These are phyloP conservation scores for Arvicanthis niloticus DNA, from an alignment of 2,113 vertebrate species.

Conservation along the genomic window DNA sequence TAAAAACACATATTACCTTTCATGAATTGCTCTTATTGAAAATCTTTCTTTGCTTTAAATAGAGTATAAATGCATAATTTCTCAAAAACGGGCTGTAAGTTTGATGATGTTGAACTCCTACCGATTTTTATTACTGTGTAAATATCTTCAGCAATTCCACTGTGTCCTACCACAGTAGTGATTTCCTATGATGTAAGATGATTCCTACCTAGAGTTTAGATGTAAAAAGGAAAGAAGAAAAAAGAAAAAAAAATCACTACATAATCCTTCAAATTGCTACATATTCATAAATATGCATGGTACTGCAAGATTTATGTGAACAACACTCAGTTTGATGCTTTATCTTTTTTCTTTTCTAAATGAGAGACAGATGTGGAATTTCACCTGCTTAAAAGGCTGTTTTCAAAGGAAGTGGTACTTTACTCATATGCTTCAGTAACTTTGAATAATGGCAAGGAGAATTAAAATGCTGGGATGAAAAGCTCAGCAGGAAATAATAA, in stretches of 20 bases:
- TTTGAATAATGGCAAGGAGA: constrained; percentile 69
- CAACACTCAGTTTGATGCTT: constrained; percentile 20
- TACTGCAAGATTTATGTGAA: constrained; percentile 14
- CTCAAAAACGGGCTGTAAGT: not conserved
- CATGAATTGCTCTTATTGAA: not conserved
- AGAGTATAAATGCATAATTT: constrained; percentile 25
- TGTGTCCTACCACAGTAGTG: not conserved
- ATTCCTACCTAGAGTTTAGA: not conserved
- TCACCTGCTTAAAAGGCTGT: constrained; percentile 46
- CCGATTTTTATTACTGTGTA: constrained; percentile 1
- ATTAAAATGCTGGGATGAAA: constrained; percentile 55
- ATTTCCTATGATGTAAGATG: not conserved
- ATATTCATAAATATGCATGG: constrained; percentile 20
- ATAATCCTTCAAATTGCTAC: not conserved
- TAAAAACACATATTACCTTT: not conserved
- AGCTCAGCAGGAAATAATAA: constrained; percentile 69
- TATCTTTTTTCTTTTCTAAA: constrained; percentile 19
- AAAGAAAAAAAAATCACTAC: not conserved
- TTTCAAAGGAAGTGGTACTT: constrained; percentile 67
- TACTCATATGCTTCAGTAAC: constrained; percentile 65
- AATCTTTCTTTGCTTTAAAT: constrained; percentile 21
- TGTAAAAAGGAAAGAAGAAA: not conserved
- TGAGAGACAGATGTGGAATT: constrained; percentile 43
- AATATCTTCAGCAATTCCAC: constrained; percentile 31
- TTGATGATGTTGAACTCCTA: not conserved